Conservation (phyloP, 1,140 invertebrate genomes). For the Panonychus citri region DNA sequence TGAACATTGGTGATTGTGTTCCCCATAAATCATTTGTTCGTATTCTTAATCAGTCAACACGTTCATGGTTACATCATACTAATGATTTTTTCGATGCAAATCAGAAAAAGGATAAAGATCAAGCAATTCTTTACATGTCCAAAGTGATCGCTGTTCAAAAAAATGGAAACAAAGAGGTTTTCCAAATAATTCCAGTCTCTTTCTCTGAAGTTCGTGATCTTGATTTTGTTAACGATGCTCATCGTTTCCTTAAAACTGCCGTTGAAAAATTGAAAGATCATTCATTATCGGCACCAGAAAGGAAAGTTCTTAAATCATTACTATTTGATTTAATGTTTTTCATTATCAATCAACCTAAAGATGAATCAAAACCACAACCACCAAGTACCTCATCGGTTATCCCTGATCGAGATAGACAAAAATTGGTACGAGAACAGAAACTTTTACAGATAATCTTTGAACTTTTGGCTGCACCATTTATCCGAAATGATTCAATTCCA, state of each 20-base stretch:
- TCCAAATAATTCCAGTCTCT: slow-evolving; percentile 79
- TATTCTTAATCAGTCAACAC: slow-evolving; percentile 72
- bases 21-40: slow-evolving; percentile 77
- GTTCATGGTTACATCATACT: slow-evolving; percentile 90
- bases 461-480: slow-evolving; percentile 39
- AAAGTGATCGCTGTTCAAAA: slow-evolving; percentile 36
- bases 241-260: slow-evolving; percentile 66
- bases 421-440: slow-evolving; percentile 86
- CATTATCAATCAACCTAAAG: slow-evolving; percentile 82
- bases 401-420: slow-evolving; percentile 83
- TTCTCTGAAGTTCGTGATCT: slow-evolving; percentile 88
- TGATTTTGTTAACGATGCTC: slow-evolving; percentile 98
- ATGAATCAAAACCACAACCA: slow-evolving; percentile 79
- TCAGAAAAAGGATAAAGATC: slow-evolving; percentile 43
- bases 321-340: slow-evolving; percentile 92
- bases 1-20: slow-evolving; percentile 61
- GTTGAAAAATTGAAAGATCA: slow-evolving; percentile 35
- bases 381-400: slow-evolving; percentile 67
- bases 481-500: slow-evolving; percentile 73
- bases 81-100: slow-evolving; percentile 63
- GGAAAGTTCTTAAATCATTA: slow-evolving; percentile 60
- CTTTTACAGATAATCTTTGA: slow-evolving; percentile 45
- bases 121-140: slow-evolving; percentile 93
- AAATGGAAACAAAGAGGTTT: slow-evolving; percentile 97
- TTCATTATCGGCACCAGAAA: slow-evolving; percentile 67